Conservation (phyloP, 2,888 invertebrate species). For the Agrotis ipsilon region DNA sequence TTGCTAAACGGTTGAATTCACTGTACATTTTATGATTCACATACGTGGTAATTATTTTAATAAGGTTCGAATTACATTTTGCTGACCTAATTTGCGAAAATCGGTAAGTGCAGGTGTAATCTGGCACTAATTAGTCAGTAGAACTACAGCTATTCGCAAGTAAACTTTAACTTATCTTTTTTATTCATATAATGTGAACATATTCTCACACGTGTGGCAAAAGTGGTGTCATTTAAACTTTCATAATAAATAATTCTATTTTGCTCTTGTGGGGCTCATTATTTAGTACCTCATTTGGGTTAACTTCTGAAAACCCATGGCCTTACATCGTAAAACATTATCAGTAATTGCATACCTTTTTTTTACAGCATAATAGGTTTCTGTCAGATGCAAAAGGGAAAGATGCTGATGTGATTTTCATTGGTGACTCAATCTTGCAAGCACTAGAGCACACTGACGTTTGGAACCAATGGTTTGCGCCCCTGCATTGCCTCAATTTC, state of each 20-base stretch:
- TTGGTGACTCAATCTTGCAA: slow-evolving; percentile 97
- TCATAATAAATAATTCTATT: neutral
- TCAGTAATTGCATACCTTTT: slow-evolving; percentile 20
- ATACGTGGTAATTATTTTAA: slow-evolving; percentile 49
- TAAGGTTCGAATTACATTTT: slow-evolving; percentile 38
- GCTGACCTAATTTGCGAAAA: slow-evolving; percentile 36
- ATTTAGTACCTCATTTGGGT: neutral
- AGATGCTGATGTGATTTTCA: slow-evolving; percentile 97
- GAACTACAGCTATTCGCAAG: neutral
- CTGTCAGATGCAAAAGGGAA: slow-evolving; percentile 96
- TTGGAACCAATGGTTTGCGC: slow-evolving; percentile 97
- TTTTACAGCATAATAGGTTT: slow-evolving; percentile 95
- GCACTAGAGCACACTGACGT: slow-evolving; percentile 96
- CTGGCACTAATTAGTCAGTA: slow-evolving; percentile 28
- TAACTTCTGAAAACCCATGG: neutral
- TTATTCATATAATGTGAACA: neutral
- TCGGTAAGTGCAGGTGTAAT: slow-evolving; percentile 41
- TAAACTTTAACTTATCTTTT: neutral
- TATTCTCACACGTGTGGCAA: neutral
- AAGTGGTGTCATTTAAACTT: neutral
- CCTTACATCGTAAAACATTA: neutral
- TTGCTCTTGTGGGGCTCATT: neutral
- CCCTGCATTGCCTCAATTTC: slow-evolving; percentile 97
- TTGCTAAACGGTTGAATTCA: slow-evolving; percentile 37
- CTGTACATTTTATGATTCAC: slow-evolving; percentile 30